phyloP scores from a whole-genome alignment of 2,888 invertebrate genomes.

The Xylota sylvarum region DNA sequence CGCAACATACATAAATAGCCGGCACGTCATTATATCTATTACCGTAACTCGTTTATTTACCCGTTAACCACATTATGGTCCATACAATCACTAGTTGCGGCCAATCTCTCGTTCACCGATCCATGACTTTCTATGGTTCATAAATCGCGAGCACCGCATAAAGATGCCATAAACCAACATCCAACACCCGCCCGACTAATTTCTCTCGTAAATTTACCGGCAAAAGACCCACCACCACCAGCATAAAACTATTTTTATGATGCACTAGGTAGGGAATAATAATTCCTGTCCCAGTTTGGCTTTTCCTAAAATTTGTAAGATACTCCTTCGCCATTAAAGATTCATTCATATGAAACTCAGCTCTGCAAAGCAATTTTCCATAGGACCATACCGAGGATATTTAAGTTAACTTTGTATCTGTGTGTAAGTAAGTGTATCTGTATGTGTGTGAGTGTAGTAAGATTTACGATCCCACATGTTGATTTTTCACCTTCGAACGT shows the following conservation, averaged over 20 bases:
- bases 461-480: slow-evolving; percentile 71
- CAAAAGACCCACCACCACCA: neutral
- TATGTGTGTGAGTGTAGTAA: slow-evolving; percentile 38
- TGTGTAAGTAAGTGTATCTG: slow-evolving; percentile 31
- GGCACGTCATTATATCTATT: too few relatives aligned
- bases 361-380: slow-evolving; percentile 21
- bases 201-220: slow-evolving; percentile 50
- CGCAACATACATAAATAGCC: too few relatives aligned
- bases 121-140: slow-evolving; percentile 38
- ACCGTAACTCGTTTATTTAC: neutral
- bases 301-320: slow-evolving; percentile 35
- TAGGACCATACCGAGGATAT: neutral
- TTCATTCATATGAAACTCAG: slow-evolving; percentile 36
- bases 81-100: neutral
- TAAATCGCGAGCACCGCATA: slow-evolving; percentile 48
- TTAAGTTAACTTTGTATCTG: neutral
- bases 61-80: neutral
- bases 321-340: slow-evolving; percentile 57
- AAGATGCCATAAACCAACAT: slow-evolving; percentile 51
- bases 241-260: slow-evolving; percentile 68
- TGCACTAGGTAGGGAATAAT: slow-evolving; percentile 49
- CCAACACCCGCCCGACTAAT: slow-evolving; percentile 40
- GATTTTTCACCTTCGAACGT: slow-evolving; percentile 66
- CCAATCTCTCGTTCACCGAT: slow-evolving; percentile 4
- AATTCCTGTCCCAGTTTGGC: slow-evolving; percentile 53